These are phyloP conservation scores for Hemitrygon akajei DNA, from an alignment of 2,797 vertebrate genomes.

Conservation along the genomic window DNA sequence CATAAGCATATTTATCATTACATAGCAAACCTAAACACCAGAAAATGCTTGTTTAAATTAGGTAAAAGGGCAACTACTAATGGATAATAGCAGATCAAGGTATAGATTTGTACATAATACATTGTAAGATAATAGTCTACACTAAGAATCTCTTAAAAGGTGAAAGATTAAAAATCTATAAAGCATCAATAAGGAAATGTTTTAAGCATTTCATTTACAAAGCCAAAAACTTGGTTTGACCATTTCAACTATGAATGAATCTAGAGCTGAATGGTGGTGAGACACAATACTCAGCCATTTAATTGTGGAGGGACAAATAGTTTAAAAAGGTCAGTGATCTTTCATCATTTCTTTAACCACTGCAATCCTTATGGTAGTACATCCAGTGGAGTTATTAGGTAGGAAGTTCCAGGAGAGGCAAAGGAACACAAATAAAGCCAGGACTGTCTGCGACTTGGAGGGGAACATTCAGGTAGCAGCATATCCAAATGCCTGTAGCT, in stretches of 20 bases:
- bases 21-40: background rate
- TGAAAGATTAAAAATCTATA: background rate
- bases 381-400: too few species aligned
- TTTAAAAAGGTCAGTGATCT: too few species aligned
- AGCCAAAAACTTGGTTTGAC: background rate
- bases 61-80: background rate
- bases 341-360: too few species aligned
- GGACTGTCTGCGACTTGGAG: too few species aligned
- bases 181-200: background rate
- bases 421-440: too few species aligned
- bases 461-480: too few species aligned
- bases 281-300: too few species aligned
- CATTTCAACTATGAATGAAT: background rate
- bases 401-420: too few species aligned
- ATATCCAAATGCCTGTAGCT: too few species aligned
- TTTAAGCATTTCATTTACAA: background rate
- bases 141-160: background rate
- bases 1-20: background rate
- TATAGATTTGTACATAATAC: background rate
- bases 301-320: too few species aligned
- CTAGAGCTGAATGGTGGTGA: too few species aligned
- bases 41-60: background rate
- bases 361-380: too few species aligned
- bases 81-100: background rate
- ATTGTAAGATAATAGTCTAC: background rate